Conservation (phyloP, 2,113 vertebrate genomes). For the Sturnira hondurensis region DNA sequence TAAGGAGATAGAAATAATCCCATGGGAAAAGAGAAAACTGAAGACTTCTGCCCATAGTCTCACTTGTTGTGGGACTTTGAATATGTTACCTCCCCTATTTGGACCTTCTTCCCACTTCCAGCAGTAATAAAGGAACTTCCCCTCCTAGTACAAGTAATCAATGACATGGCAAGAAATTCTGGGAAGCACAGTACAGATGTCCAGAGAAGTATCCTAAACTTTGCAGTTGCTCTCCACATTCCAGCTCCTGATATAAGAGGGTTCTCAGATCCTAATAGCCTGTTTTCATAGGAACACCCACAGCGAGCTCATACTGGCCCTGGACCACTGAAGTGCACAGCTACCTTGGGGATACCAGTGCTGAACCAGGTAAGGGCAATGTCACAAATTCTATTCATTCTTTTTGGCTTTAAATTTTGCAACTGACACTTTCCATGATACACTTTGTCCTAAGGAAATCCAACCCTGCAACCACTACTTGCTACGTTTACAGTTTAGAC, state of each 20-base stretch:
- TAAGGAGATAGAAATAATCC: background rate
- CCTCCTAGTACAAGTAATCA: background rate
- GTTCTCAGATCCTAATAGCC: background rate
- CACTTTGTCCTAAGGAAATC: background rate
- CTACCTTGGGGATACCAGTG: background rate
- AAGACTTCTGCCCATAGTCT: background rate
- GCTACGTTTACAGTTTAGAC: background rate
- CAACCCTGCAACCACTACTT: background rate
- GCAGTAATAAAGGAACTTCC: background rate
- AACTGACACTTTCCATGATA: background rate
- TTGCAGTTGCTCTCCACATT: background rate
- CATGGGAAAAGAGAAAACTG: background rate
- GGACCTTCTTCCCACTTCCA: background rate
- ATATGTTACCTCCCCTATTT: background rate
- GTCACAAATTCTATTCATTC: background rate
- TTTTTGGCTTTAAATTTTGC: background rate
- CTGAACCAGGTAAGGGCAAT: background rate
- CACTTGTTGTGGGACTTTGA: background rate
- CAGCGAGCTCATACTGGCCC: background rate
- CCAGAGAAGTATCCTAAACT: background rate
- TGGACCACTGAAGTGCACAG: background rate
- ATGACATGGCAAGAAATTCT: background rate
- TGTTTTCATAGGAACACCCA: slow-evolving; percentile 25
- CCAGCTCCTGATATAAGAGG: background rate
- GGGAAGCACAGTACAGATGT: background rate